Evolutionary conservation across 2,113 vertebrate genomes (phyloP).

Genomic region (Syngnathus floridae): DNA sequence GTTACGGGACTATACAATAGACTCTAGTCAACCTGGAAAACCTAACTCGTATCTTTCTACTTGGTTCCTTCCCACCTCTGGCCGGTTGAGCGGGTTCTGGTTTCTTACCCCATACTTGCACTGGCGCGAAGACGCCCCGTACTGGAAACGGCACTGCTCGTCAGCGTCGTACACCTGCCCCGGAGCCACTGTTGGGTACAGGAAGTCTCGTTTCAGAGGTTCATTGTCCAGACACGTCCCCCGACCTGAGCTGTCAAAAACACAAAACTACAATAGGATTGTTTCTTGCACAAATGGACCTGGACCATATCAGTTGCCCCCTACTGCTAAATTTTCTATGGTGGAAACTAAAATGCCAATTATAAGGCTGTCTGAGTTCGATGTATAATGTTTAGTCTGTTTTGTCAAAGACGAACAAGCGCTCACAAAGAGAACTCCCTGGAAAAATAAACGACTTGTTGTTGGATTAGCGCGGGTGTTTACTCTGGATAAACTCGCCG

Average conservation of each 20-base stretch:
- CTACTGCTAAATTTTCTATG: no score
- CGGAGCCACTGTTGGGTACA: conserved; percentile 97
- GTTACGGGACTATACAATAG: no score
- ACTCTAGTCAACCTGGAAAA: no score
- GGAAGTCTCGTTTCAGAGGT: conserved; percentile 98
- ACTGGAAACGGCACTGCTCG: conserved; percentile 98
- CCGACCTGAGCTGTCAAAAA: conserved; percentile 99
- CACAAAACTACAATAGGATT: conserved; percentile 79
- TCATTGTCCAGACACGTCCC: conserved; percentile 99
- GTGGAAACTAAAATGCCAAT: no score
- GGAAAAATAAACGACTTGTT: conserved; percentile 36
- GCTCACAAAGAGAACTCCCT: conserved; percentile 45
- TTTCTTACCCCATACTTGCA: conserved; percentile 99
- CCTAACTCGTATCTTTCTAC: no score
- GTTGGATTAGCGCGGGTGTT: conserved; percentile 53
- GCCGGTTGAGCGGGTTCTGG: conserved; percentile 49
- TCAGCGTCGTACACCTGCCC: conserved; percentile 98
- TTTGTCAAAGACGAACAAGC: conserved; percentile 71
- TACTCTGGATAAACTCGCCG: neutral
- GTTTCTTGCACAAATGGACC: conserved; percentile 61
- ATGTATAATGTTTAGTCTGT: conserved; percentile 71
- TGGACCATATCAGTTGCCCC: conserved; percentile 3
- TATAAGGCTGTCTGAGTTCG: conserved; percentile 9
- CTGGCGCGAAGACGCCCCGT: conserved; percentile 92
- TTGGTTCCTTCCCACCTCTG: neutral